Evolutionary conservation across 2,113 vertebrate genomes (phyloP).

Genomic region (Microtus montanus): DNA sequence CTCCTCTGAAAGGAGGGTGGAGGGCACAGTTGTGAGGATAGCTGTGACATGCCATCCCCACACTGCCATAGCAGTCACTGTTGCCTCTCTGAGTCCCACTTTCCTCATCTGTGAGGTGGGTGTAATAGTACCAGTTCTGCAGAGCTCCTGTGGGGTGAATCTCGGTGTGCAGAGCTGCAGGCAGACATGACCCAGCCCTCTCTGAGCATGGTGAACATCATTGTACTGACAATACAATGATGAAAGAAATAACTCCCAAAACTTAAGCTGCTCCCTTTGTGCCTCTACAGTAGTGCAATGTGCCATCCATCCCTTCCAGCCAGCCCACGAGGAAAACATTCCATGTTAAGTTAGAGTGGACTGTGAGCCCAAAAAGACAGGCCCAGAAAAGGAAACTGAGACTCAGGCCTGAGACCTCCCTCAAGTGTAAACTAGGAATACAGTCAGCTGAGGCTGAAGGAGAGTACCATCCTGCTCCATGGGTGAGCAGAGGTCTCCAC

Average conservation of each 20-base stretch:
- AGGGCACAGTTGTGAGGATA: background rate
- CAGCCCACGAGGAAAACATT: background rate
- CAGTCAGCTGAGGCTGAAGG: background rate
- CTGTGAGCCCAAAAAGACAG: background rate
- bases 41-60: background rate
- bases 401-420: background rate
- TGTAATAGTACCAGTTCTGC: background rate
- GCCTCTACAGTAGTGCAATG: background rate
- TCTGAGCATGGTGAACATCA: background rate
- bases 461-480: background rate
- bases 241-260: background rate
- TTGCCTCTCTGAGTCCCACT: no score
- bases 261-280: background rate
- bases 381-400: background rate
- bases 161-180: background rate
- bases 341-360: background rate
- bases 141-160: background rate
- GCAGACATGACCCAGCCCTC: no score
- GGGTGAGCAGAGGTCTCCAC: background rate
- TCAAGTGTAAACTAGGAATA: background rate
- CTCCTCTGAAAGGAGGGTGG: background rate
- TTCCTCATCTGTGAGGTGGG: background rate
- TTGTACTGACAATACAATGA: no score
- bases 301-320: background rate
- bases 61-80: background rate